Evolutionary conservation across 2,797 vertebrate genomes (phyloP).

Genomic region (Girardinus metallicus): DNA sequence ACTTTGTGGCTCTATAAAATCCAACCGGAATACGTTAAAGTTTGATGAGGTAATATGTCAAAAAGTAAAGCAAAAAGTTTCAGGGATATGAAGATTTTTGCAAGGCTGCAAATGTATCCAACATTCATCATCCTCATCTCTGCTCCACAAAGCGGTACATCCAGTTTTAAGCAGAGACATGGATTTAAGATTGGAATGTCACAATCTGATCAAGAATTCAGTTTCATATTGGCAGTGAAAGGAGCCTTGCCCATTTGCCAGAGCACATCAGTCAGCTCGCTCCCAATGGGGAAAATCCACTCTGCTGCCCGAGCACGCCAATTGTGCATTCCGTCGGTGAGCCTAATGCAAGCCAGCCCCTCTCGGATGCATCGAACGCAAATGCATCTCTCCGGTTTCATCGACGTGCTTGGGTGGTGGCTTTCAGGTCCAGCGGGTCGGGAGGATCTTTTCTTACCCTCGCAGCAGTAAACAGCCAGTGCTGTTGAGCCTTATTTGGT

Average conservation of each 20-base stretch:
- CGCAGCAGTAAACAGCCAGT: constrained; percentile 20
- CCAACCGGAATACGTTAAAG: background rate
- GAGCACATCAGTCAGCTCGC: constrained; percentile 59
- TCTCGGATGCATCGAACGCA: constrained; percentile 41
- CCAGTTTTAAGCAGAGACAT: constrained; percentile 40
- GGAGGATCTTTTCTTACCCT: constrained; percentile 13
- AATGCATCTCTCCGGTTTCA: constrained; percentile 51
- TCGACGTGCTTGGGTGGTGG: constrained; percentile 42
- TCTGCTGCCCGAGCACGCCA: constrained; percentile 60
- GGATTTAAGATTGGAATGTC: constrained; percentile 29
- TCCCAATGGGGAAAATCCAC: constrained; percentile 54
- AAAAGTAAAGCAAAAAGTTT: background rate
- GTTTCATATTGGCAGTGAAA: constrained; percentile 48
- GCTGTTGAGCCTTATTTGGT: constrained; percentile 28
- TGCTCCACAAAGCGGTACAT: constrained; percentile 20
- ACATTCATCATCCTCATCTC: constrained; percentile 20
- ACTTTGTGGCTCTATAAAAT: background rate
- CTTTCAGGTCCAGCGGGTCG: constrained; percentile 29
- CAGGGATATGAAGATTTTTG: background rate
- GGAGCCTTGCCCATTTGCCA: constrained; percentile 42
- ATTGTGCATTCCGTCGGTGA: constrained; percentile 52
- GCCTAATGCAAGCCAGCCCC: constrained; percentile 53
- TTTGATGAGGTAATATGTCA: background rate
- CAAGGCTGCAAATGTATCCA: constrained; percentile 16
- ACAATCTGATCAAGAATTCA: constrained; percentile 61